Base-by-base conservation (phyloP, 2,888 invertebrate genomes). In the Drosophila gaucha region DNA sequence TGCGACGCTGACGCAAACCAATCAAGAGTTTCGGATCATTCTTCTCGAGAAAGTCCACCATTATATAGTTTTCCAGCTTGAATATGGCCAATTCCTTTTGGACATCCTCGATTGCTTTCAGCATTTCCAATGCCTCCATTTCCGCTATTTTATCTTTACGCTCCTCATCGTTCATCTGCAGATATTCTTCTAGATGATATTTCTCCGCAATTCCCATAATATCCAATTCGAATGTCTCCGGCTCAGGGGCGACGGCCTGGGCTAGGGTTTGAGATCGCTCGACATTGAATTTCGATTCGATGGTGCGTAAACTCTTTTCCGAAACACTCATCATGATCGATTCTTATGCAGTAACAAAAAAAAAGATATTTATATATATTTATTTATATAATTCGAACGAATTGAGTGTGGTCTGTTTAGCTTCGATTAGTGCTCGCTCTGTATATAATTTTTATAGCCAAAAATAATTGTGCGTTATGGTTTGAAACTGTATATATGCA, bases 11-110 rank as follows among this genome's bases (percentile, higher is more conserved):
- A 3, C 88, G 78, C 20, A 91, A 41, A 0, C 90, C 91, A 26
- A 89, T 49, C 36, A 91, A 78, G 1, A 91, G 56, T 66, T 89
- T 90, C 2, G 90, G 89, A 75, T 91, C 90, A 46, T 90, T 90
- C 54, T 89, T 91, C 51, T 91, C 80, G 0, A 91, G 66, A 58
- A 91, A 91, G 62, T 91, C 90, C 0, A 74, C 78, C 16, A 91
- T 72, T 9, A 90, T 74, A 28, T 86, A 67, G 56, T 91, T 91
- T 80, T 91, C 91, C 6, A 91, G 74, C 50, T 86, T 83, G 0
- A 79, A 60, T 10, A 75, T 74, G 14, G 79, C 80, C 35, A 89
- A 49, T 55, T 90, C 88, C 22, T 69, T 82, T 55, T 89, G 86
- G 6, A 90, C 55, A 50, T 79, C 78, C 38, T 89, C 78, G 2